Evolutionary conservation across 2,113 vertebrate species (phyloP).

Genomic region (Elephantulus edwardii): DNA sequence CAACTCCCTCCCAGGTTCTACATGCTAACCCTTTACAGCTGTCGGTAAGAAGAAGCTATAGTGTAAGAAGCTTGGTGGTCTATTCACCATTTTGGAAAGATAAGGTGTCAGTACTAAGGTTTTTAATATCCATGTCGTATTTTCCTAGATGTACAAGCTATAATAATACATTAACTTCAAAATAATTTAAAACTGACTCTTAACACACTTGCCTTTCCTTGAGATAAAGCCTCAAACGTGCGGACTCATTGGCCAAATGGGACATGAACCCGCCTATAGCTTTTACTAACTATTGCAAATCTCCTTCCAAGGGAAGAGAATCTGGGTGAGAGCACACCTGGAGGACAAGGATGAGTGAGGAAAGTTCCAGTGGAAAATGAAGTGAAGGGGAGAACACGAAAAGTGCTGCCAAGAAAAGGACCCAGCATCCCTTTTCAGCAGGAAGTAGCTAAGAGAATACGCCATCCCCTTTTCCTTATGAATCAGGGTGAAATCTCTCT

Average conservation of each 20-base stretch:
- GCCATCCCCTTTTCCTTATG: too few relatives aligned
- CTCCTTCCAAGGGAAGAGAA: background rate
- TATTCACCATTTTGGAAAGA: background rate
- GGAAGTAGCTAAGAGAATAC: too few relatives aligned
- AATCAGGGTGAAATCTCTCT: too few relatives aligned
- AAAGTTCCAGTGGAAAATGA: background rate
- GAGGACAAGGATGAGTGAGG: background rate
- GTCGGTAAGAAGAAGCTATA: background rate
- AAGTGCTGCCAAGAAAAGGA: too few relatives aligned
- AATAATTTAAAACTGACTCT: too few relatives aligned
- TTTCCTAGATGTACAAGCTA: background rate
- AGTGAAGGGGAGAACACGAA: fast-evolving
- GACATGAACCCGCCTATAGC: background rate
- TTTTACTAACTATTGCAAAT: fast-evolving
- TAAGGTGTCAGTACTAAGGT: fast-evolving
- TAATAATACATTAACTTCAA: background rate
- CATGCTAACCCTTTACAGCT: too few relatives aligned
- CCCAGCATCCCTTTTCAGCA: too few relatives aligned
- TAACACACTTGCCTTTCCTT: background rate
- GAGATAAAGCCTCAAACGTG: background rate
- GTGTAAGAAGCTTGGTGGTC: too few relatives aligned
- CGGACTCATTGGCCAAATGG: background rate
- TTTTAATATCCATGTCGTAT: fast-evolving
- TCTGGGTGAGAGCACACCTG: too few relatives aligned
- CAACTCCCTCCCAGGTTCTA: background rate